phyloP scores from a whole-genome alignment of 2,113 vertebrate genomes.

The Oceanodroma tethys region DNA sequence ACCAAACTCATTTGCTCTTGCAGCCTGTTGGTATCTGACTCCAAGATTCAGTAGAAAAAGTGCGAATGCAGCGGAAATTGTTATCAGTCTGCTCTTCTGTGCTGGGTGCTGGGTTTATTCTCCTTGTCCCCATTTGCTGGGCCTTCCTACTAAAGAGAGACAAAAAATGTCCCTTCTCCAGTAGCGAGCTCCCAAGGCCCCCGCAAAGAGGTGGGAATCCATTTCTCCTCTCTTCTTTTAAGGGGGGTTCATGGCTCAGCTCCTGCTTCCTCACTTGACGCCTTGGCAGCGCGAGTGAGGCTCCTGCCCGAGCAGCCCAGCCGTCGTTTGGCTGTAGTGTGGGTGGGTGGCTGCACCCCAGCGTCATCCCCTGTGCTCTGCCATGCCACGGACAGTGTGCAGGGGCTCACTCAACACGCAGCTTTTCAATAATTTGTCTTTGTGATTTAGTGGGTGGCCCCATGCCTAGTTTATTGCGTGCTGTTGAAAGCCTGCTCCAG shows the following conservation, averaged over 20 bases:
- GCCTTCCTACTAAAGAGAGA: neutral
- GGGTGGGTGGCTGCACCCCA: neutral
- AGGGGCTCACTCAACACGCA: neutral
- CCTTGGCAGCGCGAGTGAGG: neutral
- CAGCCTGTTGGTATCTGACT: neutral
- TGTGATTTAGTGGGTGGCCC: neutral
- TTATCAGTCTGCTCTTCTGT: neutral
- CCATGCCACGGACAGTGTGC: neutral
- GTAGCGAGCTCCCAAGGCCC: neutral
- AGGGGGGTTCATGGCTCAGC: neutral
- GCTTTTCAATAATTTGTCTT: neutral
- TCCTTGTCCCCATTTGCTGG: neutral
- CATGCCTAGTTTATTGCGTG: neutral
- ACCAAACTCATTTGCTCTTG: neutral
- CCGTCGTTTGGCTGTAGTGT: accelerated
- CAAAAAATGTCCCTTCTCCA: neutral
- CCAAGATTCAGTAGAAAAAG: neutral
- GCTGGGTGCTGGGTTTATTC: neutral
- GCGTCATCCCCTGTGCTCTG: neutral
- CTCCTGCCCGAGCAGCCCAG: neutral
- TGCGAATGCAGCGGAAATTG: neutral
- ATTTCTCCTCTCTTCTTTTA: neutral
- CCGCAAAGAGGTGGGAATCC: neutral
- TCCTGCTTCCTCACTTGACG: neutral
- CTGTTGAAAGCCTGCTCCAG: neutral